Base-by-base conservation (phyloP, 2,113 vertebrate species). In the Pachycephala philippinensis region DNA sequence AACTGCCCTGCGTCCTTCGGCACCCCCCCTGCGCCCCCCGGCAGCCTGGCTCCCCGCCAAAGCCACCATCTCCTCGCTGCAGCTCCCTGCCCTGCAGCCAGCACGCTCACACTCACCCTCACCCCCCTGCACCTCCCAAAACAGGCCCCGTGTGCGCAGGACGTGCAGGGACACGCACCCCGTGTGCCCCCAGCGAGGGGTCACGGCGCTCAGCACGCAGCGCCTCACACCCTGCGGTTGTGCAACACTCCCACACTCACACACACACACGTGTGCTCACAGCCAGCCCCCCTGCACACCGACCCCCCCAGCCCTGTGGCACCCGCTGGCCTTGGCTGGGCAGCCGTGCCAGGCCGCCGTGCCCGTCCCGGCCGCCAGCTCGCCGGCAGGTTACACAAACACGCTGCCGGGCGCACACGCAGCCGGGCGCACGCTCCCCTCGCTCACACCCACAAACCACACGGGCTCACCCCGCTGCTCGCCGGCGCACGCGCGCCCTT, bases 61-160 rank as follows among this genome's bases (percentile, higher is more conserved):
- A 98, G 98, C 98, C 98, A 98, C 98, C 96, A 98, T 98, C 98
- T 98, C 98, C 66, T 37, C 95, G 79, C 94, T 94, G 96, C 98
- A 98, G 97, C 98, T 96, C 95, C 95, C 85, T 66, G 97, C 98
- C 98, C 97, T 92, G 96, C 97, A 98, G 98, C 98, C 98, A 96
- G 39, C 85, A 77, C 82, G 90, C 65, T 40, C 21, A 21, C 71
- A 2, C 21, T 35, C 35, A 1, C 53, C 33, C 61, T n/a, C 30
- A 1, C 57, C 33, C 57, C 27, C 19, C 40, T 21, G 15, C 33
- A 14, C 23, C 31, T 21, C 39, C 65, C 52, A 1, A 39, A 59
- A 68, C 83, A 39, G 17, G 42, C 72, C 57, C 77, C 9, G 3
- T 40, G 68, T 8, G 10, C 1, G 20, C 1, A 6, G 76, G 65